A percentile compares a stretch with the other conserved stretches of the same genome.
Evolutionary conservation across 2,797 vertebrate species (phyloP).

Genomic region (Todus mexicanus): DNA sequence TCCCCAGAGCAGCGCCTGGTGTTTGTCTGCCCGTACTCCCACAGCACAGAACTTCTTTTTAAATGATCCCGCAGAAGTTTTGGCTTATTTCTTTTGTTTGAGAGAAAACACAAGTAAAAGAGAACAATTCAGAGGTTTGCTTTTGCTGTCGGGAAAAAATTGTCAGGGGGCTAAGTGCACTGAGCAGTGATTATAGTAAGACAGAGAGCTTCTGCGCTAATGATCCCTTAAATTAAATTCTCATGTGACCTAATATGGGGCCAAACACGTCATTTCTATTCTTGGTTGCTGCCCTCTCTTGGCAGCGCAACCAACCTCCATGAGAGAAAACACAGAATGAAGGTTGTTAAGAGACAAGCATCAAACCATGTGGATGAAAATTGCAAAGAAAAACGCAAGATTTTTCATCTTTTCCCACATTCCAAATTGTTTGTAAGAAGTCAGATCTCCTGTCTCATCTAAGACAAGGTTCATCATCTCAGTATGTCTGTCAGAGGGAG

Average conservation of each 20-base stretch:
- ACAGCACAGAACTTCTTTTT: neutral
- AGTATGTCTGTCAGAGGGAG: neutral
- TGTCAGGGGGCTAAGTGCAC: neutral
- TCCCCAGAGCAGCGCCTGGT: neutral
- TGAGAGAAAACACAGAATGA: neutral
- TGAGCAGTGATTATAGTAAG: neutral
- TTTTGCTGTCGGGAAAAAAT: neutral
- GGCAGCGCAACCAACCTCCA: neutral
- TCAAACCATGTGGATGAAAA: neutral
- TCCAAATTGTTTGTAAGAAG: neutral
- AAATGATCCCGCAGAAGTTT: neutral
- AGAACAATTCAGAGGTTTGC: neutral
- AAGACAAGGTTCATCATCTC: neutral
- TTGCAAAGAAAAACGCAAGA: neutral
- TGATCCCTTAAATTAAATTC: neutral
- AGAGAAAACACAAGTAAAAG: neutral
- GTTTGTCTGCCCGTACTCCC: neutral
- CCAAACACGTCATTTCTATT: neutral
- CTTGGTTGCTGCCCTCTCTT: slow-evolving; percentile 15
- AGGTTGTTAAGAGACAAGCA: neutral
- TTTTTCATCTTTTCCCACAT: neutral
- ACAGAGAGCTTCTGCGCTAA: neutral
- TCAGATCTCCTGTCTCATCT: neutral
- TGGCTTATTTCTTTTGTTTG: neutral
- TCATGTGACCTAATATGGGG: neutral